Percentiles rank a stretch among this genome's conserved stretches.
Conservation (phyloP, 2,888 invertebrate species). For the Apocheima hispidaria region DNA sequence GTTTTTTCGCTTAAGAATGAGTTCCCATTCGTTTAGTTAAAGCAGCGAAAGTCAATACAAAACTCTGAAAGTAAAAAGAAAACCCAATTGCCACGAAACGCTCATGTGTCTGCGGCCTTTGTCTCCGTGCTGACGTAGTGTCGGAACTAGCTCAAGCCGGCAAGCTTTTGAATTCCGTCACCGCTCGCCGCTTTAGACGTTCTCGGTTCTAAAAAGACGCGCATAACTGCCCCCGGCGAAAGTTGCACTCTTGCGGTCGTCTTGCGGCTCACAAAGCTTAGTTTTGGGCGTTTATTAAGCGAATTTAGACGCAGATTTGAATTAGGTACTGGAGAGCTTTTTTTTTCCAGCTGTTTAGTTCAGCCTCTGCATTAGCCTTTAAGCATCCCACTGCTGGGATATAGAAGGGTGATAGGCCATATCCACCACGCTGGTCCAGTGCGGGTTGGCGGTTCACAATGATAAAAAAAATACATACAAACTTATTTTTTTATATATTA, state of each 20-base stretch:
- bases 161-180: conserved; percentile 61
- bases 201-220: conserved; percentile 59
- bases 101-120: conserved; percentile 53
- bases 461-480: no score
- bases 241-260: conserved; percentile 59
- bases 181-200: conserved; percentile 57
- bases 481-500: no score
- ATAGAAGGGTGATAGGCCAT: no score
- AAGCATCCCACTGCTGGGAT: no score
- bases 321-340: conserved; percentile 26
- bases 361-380: no score
- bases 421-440: no score
- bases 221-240: conserved; percentile 52
- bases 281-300: conserved; percentile 49
- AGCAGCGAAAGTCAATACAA: conserved; percentile 27
- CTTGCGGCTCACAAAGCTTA: conserved; percentile 48
- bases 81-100: conserved; percentile 47
- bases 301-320: conserved; percentile 43
- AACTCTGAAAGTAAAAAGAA: conserved; percentile 44
- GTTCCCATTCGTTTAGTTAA: conserved; percentile 11
- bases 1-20: conserved; percentile 3
- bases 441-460: no score
- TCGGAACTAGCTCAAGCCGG: conserved; percentile 57
- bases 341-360: neutral
- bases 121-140: conserved; percentile 52